Evolutionary conservation across 2,888 invertebrate genomes (phyloP).

Genomic region (Argyra leucocephala): DNA sequence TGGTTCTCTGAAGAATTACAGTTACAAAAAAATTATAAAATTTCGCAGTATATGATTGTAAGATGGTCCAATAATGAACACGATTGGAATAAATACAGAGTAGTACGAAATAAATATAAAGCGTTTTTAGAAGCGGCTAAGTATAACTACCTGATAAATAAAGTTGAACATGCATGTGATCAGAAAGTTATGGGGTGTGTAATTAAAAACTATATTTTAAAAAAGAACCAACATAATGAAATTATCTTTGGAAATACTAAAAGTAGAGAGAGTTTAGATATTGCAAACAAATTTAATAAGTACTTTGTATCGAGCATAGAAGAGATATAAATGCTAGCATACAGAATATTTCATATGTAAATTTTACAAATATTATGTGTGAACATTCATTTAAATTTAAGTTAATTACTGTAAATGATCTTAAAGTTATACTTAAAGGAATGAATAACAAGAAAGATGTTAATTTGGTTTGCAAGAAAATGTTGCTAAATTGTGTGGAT

Average conservation of each 20-base stretch:
- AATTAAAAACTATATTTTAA: neutral
- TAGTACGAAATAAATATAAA: neutral
- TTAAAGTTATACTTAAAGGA: neutral
- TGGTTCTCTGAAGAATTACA: neutral
- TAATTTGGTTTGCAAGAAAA: neutral
- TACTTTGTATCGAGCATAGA: neutral
- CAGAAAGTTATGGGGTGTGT: neutral
- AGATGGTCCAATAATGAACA: neutral
- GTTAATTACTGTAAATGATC: neutral
- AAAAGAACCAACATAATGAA: neutral
- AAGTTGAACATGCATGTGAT: neutral
- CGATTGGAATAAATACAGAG: neutral
- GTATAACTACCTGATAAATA: neutral
- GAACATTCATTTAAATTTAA: constrained; percentile 4
- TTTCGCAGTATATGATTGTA: neutral
- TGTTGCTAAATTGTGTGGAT: neutral
- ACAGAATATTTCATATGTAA: neutral
- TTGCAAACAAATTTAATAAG: neutral
- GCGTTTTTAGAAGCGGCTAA: neutral
- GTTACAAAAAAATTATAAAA: neutral
- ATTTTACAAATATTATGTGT: neutral
- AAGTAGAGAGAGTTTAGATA: neutral
- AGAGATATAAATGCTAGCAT: neutral
- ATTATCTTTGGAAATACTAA: neutral
- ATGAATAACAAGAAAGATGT: neutral